Conservation (phyloP, 1,140 invertebrate species). For the Drosophila truncata region DNA sequence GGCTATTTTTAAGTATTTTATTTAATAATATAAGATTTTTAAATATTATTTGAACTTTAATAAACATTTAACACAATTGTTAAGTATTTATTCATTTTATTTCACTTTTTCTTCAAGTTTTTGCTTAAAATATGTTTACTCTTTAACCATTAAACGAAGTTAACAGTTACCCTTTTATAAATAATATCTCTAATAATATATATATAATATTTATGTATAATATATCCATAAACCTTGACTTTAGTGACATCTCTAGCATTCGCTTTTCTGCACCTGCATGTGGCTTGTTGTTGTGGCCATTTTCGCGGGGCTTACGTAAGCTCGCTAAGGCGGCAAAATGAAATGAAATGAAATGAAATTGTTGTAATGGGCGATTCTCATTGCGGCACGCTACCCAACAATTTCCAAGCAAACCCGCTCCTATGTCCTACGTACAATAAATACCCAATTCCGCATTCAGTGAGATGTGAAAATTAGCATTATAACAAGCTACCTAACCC, state of each 20-base stretch:
- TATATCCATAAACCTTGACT: background rate
- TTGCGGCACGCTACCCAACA: slow-evolving; percentile 67
- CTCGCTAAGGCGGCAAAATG: slow-evolving; percentile 74
- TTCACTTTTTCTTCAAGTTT: no score
- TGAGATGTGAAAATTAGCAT: slow-evolving; percentile 8
- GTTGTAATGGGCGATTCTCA: slow-evolving; percentile 82
- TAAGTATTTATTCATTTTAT: no score
- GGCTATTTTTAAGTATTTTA: fast-evolving
- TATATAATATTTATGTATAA: no score
- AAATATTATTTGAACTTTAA: no score
- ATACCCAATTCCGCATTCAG: slow-evolving; percentile 8
- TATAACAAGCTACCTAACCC: background rate
- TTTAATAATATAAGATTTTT: no score
- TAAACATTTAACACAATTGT: no score
- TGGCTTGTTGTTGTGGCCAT: slow-evolving; percentile 31
- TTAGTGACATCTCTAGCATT: slow-evolving; percentile 28
- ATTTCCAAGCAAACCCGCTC: background rate
- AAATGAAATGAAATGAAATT: slow-evolving; percentile 82
- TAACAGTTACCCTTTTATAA: background rate
- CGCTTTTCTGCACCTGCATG: slow-evolving; percentile 49
- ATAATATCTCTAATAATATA: background rate
- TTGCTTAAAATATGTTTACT: no score
- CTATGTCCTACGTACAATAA: slow-evolving; percentile 5
- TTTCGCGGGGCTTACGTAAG: slow-evolving; percentile 71
- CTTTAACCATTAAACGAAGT: fast-evolving